These are phyloP conservation scores for Tragulus kanchil DNA, from an alignment of 2,113 vertebrate species.

Conservation along the genomic window DNA sequence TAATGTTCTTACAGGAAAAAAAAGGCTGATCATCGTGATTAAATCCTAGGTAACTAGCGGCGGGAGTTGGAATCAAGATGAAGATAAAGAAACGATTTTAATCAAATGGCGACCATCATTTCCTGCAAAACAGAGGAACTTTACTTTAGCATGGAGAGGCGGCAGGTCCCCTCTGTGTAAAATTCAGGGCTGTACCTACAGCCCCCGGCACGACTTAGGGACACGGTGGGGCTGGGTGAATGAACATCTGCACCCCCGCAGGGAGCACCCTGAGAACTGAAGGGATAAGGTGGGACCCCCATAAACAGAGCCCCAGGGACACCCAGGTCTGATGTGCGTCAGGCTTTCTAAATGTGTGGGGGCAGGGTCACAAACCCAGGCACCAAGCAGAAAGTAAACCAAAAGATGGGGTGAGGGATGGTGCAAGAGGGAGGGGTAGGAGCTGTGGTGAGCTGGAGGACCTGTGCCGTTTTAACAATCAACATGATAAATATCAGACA, in stretches of 20 bases:
- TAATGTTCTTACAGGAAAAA: slow-evolving; percentile 48
- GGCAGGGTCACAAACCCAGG: not conserved
- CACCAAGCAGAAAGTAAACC: not conserved
- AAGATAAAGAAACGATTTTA: slow-evolving; percentile 51
- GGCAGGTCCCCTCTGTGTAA: too few relatives aligned
- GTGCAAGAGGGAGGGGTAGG: not conserved
- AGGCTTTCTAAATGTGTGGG: accelerated
- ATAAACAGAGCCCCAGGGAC: accelerated
- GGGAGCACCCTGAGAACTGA: not conserved
- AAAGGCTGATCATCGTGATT: slow-evolving; percentile 23
- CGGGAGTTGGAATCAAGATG: not conserved
- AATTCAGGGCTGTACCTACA: too few relatives aligned
- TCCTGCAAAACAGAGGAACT: not conserved
- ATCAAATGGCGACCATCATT: not conserved
- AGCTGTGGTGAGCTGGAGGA: not conserved
- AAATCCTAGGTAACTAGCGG: slow-evolving; percentile 35
- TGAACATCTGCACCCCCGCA: too few relatives aligned
- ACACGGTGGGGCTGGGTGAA: accelerated
- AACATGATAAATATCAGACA: not conserved
- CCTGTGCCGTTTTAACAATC: not conserved
- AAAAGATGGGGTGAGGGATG: too few relatives aligned
- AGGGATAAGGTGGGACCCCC: not conserved
- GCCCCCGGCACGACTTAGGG: accelerated
- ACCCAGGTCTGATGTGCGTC: accelerated
- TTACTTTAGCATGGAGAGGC: not conserved